Conservation (phyloP, 2,888 invertebrate species). For the Diaphora mendica region DNA sequence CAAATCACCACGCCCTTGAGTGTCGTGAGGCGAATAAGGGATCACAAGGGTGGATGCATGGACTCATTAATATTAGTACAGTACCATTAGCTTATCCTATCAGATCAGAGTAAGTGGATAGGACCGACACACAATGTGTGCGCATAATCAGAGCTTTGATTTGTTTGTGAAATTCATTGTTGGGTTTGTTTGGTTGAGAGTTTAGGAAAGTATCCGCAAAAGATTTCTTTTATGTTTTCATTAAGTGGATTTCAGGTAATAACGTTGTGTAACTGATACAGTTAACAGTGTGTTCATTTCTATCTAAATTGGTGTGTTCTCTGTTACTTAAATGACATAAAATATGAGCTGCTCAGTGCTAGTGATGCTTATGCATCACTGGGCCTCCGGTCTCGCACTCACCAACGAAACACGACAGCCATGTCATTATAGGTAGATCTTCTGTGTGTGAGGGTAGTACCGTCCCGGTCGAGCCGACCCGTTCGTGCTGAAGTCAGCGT, state of each 20-base stretch:
- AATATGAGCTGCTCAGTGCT: too few relatives aligned
- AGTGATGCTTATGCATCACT: too few relatives aligned
- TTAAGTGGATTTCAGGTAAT: not conserved
- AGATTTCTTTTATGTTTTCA: not conserved
- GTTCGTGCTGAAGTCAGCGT: too few relatives aligned
- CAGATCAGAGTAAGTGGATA: slow-evolving; percentile 17
- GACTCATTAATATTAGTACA: slow-evolving; percentile 20
- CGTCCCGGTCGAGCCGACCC: too few relatives aligned
- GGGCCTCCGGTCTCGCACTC: too few relatives aligned
- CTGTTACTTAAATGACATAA: too few relatives aligned
- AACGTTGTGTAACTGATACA: not conserved
- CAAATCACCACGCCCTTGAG: slow-evolving; percentile 14
- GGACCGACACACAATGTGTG: slow-evolving; percentile 7
- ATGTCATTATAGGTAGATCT: too few relatives aligned
- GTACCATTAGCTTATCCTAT: slow-evolving; percentile 25
- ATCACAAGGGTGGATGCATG: slow-evolving; percentile 13
- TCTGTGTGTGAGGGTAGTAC: too few relatives aligned
- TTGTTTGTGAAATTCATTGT: not conserved
- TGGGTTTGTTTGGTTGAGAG: not conserved
- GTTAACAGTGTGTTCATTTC: not conserved
- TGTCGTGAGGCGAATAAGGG: slow-evolving; percentile 20
- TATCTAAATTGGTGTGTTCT: not conserved
- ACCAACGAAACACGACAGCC: too few relatives aligned
- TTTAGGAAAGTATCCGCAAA: not conserved
- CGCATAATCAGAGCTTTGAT: not conserved